These are phyloP conservation scores for Chymomyza fuscimana DNA, from an alignment of 2,888 invertebrate genomes.

Conservation along the genomic window DNA sequence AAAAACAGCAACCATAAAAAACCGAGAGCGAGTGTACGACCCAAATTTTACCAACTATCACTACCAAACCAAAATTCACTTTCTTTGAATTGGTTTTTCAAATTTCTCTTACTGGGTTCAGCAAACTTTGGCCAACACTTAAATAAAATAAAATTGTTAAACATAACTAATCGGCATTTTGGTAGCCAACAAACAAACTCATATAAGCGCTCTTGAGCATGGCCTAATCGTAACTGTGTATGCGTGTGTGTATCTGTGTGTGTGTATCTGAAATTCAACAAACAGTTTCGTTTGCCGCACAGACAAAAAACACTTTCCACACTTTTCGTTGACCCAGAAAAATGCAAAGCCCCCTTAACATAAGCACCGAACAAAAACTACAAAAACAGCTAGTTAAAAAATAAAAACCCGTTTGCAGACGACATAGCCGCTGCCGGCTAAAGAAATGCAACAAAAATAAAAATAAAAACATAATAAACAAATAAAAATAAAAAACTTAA, in stretches of 20 bases:
- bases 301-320: conserved; percentile 58
- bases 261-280: neutral
- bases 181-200: neutral
- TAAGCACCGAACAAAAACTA: neutral
- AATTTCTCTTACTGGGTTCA: conserved; percentile 37
- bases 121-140: neutral
- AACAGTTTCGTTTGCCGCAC: neutral
- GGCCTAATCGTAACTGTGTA: neutral
- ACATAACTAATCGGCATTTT: neutral
- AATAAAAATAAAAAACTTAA: conserved; percentile 48
- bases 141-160: neutral
- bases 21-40: conserved; percentile 36
- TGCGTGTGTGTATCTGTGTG: neutral
- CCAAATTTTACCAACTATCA: conserved; percentile 45
- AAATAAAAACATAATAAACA: conserved; percentile 22
- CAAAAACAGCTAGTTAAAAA: neutral
- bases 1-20: conserved; percentile 21
- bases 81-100: conserved; percentile 52
- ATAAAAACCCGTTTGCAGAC: conserved; percentile 55
- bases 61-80: conserved; percentile 53
- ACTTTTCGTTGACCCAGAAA: conserved; percentile 18
- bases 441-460: conserved; percentile 71
- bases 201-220: neutral
- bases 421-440: conserved; percentile 46
- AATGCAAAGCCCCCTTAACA: neutral